Evolutionary conservation across 1,140 invertebrate genomes (phyloP).

Genomic region (Episyrphus balteatus): DNA sequence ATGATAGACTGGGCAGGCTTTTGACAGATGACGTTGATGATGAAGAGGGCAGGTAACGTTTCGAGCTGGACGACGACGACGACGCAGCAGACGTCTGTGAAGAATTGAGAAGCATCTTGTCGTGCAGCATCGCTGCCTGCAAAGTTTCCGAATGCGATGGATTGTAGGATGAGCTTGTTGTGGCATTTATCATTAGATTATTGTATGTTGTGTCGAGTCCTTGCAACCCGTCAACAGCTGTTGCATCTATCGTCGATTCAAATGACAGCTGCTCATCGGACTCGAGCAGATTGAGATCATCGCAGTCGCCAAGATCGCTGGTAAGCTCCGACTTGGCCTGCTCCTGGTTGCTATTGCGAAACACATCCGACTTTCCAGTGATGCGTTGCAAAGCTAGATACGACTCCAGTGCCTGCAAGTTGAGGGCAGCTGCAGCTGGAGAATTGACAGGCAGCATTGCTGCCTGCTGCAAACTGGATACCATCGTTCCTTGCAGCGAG

Average conservation of each 20-base stretch:
- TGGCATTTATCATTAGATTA: slow-evolving; percentile 47
- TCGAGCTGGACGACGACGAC: slow-evolving; percentile 6
- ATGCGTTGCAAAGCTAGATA: slow-evolving; percentile 69
- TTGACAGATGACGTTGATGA: neutral
- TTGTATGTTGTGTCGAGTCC: slow-evolving; percentile 46
- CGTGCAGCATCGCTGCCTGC: slow-evolving; percentile 10
- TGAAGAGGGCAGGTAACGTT: slow-evolving; percentile 14
- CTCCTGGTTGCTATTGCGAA: slow-evolving; percentile 17
- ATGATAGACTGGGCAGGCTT: neutral
- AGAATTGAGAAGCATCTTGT: slow-evolving; percentile 30
- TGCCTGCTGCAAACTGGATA: slow-evolving; percentile 61
- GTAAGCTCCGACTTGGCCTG: neutral
- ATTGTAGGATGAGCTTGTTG: slow-evolving; percentile 42
- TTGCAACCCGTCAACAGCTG: slow-evolving; percentile 38
- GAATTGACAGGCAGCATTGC: slow-evolving; percentile 64
- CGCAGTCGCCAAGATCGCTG: slow-evolving; percentile 36
- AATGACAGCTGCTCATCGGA: slow-evolving; percentile 45
- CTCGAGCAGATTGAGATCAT: slow-evolving; percentile 44
- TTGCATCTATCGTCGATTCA: slow-evolving; percentile 40
- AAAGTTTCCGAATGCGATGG: neutral
- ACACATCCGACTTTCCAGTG: slow-evolving; percentile 37
- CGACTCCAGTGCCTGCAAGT: slow-evolving; percentile 70
- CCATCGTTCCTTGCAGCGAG: slow-evolving; percentile 63
- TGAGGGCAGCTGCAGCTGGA: slow-evolving; percentile 64
- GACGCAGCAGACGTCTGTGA: neutral